A percentile compares a stretch with the other conserved stretches of the same genome.
Conservation (phyloP, 2,888 invertebrate genomes). For the Pammene fasciana region DNA sequence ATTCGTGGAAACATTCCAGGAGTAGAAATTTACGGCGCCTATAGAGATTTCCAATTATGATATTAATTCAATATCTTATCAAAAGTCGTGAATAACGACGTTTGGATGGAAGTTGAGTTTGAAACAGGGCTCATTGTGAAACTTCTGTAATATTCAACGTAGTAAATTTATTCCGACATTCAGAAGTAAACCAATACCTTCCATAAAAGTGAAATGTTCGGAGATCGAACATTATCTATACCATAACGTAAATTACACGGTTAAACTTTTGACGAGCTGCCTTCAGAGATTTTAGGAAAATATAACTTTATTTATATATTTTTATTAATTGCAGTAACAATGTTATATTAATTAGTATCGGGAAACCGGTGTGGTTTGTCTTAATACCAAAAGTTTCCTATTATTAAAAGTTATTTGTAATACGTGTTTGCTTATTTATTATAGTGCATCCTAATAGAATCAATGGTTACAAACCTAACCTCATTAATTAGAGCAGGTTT, state of each 20-base stretch:
- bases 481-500: no score
- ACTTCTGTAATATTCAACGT: constrained; percentile 76
- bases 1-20: no score
- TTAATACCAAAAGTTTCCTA: no score
- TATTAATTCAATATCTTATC: constrained; percentile 76
- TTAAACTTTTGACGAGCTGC: constrained; percentile 18
- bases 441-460: no score
- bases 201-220: constrained; percentile 59
- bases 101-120: constrained; percentile 63
- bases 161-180: constrained; percentile 72
- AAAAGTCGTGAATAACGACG: constrained; percentile 75
- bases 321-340: no score
- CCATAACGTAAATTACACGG: constrained; percentile 14
- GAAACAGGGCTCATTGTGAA: constrained; percentile 72
- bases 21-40: constrained; percentile 46
- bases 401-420: no score
- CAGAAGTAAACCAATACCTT: constrained; percentile 65
- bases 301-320: no score
- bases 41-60: constrained; percentile 64
- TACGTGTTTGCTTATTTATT: no score
- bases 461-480: no score
- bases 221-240: constrained; percentile 30
- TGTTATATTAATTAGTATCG: no score
- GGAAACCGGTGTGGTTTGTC: no score
- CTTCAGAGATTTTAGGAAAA: not conserved